Percentiles rank a stretch among this genome's conserved stretches.
phyloP scores from a whole-genome alignment of 2,888 invertebrate genomes.

The Chalcis sispes region DNA sequence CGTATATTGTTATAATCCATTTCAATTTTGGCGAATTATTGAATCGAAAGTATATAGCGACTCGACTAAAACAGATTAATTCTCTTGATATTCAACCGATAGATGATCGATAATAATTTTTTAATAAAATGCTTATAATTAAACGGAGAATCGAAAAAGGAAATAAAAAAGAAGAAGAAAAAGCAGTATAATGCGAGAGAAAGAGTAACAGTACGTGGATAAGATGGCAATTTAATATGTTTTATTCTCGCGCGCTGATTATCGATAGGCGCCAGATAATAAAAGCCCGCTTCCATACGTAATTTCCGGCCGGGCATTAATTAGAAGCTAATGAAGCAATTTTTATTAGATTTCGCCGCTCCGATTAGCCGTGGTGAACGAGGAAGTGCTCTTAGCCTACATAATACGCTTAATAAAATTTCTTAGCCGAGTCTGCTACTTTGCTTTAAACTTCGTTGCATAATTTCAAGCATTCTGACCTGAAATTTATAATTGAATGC shows the following conservation, averaged over 20 bases:
- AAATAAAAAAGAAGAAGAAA: no score
- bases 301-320: constrained; percentile 36
- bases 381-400: constrained; percentile 44
- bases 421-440: background rate
- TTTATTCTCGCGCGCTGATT: background rate
- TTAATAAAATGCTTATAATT: no score
- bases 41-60: no score
- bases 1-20: no score
- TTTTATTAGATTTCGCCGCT: constrained; percentile 33
- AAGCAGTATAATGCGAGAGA: no score
- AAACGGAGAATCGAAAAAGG: no score
- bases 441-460: constrained; percentile 5
- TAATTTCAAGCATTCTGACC: constrained; percentile 31
- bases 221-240: constrained; percentile 14
- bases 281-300: constrained; percentile 15
- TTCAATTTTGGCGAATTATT: no score
- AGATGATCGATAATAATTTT: background rate
- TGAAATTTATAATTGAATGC: constrained; percentile 35
- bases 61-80: no score
- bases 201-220: background rate
- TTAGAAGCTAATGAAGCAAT: constrained; percentile 54
- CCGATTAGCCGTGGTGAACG: constrained; percentile 31
- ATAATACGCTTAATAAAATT: constrained; percentile 21
- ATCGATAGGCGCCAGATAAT: background rate
- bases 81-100: no score